A percentile compares a stretch with the other conserved stretches of the same genome.
Conservation (phyloP, 1,140 invertebrate species). For the Drosophila pseudoananassae region DNA sequence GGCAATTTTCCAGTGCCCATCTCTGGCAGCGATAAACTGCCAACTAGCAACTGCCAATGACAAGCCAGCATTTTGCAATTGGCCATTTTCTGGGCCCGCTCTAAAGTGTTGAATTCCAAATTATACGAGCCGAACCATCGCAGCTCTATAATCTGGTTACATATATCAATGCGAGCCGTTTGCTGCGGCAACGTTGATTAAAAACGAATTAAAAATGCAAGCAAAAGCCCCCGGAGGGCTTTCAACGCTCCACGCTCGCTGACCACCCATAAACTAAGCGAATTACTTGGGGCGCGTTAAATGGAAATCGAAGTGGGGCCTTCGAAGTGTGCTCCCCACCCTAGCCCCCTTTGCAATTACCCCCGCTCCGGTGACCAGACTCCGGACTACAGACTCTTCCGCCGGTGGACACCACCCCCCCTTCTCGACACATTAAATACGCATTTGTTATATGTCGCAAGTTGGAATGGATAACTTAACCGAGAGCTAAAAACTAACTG, state of each 20-base stretch:
- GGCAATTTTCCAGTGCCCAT: conserved; percentile 43
- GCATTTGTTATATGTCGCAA: conserved; percentile 79
- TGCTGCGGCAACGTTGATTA: conserved; percentile 63
- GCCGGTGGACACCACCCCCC: conserved; percentile 2
- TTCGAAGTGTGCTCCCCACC: neutral
- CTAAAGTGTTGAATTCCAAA: conserved; percentile 78
- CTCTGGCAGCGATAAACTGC: conserved; percentile 56
- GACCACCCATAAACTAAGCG: conserved; percentile 75
- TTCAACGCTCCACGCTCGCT: conserved; percentile 64
- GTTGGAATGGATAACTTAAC: conserved; percentile 44
- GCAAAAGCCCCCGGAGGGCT: conserved; percentile 66
- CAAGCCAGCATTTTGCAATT: conserved; percentile 66
- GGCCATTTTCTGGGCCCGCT: conserved; percentile 53
- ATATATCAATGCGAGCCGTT: conserved; percentile 61
- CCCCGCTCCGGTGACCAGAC: neutral
- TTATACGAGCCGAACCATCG: conserved; percentile 59
- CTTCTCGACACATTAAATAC: conserved; percentile 76
- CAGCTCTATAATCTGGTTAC: conserved; percentile 71
- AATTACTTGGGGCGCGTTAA: conserved; percentile 71
- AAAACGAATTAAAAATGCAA: conserved; percentile 77
- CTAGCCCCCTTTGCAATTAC: conserved; percentile 38
- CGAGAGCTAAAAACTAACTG: conserved; percentile 26
- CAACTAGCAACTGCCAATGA: conserved; percentile 41
- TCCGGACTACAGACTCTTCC: neutral
- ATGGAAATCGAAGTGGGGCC: conserved; percentile 65